These are phyloP conservation scores for Myotis yumanensis DNA, from an alignment of 2,113 vertebrate genomes.

Conservation along the genomic window DNA sequence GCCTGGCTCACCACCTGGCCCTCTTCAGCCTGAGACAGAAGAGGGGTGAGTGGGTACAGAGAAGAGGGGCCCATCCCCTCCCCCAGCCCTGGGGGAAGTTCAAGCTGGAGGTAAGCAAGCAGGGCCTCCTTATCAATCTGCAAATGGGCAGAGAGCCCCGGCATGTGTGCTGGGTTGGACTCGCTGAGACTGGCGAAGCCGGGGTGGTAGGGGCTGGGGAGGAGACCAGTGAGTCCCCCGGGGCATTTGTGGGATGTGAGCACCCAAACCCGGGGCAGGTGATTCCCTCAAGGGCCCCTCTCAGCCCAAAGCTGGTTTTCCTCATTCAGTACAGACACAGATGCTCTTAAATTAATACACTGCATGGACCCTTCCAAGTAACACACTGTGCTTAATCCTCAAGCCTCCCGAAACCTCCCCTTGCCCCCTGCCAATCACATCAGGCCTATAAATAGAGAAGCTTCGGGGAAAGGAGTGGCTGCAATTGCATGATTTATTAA, in stretches of 20 bases:
- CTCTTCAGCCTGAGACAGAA: background rate
- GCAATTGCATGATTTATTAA: constrained; percentile 72
- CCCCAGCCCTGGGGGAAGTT: background rate
- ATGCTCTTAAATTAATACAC: constrained; percentile 31
- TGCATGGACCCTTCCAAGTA: background rate
- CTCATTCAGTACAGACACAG: background rate
- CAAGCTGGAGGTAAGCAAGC: background rate
- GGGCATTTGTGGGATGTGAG: background rate
- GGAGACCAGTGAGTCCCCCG: background rate
- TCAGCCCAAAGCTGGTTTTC: background rate
- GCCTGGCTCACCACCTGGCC: background rate
- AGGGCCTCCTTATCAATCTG: rapidly evolving
- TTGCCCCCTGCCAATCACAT: background rate
- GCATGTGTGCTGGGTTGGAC: too few relatives aligned
- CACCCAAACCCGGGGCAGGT: background rate
- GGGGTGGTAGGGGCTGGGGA: background rate
- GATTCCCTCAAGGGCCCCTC: background rate
- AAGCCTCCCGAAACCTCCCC: constrained; percentile 27
- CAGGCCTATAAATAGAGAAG: constrained; percentile 67
- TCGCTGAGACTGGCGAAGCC: background rate
- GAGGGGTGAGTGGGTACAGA: background rate
- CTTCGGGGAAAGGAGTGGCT: constrained; percentile 56
- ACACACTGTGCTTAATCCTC: constrained; percentile 64
- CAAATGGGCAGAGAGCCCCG: background rate
- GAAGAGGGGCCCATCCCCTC: background rate